Conservation (phyloP, 1,140 invertebrate genomes). For the Drosophila triauraria region DNA sequence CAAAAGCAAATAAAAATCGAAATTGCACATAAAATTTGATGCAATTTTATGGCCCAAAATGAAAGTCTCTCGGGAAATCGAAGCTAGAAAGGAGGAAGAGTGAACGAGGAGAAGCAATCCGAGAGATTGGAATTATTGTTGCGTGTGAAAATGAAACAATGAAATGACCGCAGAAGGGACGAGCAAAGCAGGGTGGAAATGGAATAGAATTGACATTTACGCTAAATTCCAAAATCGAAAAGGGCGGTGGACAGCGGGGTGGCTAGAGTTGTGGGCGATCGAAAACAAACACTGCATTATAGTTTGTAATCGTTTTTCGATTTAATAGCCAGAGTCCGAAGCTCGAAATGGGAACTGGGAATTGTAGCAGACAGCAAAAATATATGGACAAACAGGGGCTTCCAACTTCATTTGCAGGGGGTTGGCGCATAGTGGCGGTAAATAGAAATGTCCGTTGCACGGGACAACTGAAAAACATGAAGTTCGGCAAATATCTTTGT, state of each 20-base stretch:
- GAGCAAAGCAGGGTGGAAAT: constrained; percentile 2
- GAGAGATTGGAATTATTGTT: constrained; percentile 60
- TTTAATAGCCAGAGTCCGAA: constrained; percentile 63
- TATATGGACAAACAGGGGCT: constrained; percentile 37
- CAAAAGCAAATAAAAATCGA: constrained; percentile 81
- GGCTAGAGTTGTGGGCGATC: constrained; percentile 6
- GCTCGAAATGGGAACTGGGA: constrained; percentile 34
- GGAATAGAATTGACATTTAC: constrained; percentile 70
- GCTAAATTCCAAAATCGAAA: constrained; percentile 51
- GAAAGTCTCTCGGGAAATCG: constrained; percentile 36
- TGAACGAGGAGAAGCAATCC: constrained; percentile 2
- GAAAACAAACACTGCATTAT: constrained; percentile 75
- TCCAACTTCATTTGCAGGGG: constrained; percentile 46
- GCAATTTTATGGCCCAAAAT: constrained; percentile 70
- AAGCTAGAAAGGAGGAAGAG: too few species aligned
- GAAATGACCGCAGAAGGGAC: constrained; percentile 70
- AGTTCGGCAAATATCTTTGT: not conserved
- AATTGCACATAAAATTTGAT: constrained; percentile 79
- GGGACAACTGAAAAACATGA: constrained; percentile 45
- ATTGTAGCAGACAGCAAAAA: constrained; percentile 28
- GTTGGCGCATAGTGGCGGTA: constrained; percentile 54
- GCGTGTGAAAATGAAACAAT: constrained; percentile 81
- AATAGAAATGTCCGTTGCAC: constrained; percentile 75
- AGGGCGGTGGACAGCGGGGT: constrained; percentile 1
- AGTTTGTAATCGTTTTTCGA: constrained; percentile 84